These are phyloP conservation scores for Tipula confusa DNA, from an alignment of 2,888 invertebrate species.

Conservation along the genomic window DNA sequence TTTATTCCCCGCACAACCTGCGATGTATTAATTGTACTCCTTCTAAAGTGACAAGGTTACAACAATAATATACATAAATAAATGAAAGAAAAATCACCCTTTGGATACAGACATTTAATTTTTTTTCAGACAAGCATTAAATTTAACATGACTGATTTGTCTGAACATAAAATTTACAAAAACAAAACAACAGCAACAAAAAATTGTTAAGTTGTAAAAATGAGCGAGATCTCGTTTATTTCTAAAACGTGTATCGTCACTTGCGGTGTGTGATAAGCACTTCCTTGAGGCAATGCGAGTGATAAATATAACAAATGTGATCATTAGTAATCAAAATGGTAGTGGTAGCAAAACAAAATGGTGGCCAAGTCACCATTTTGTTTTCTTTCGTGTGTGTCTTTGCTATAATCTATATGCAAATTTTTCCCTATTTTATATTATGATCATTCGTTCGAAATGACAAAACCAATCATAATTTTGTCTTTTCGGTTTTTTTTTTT, in stretches of 20 bases:
- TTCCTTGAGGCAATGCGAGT: background rate
- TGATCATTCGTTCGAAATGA: conserved; percentile 5
- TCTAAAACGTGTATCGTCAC: conserved; percentile 9
- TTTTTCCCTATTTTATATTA: background rate
- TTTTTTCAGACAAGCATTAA: conserved; percentile 7
- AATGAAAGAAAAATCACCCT: conserved; percentile 9
- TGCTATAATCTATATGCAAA: background rate
- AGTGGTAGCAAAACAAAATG: background rate
- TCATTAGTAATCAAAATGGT: background rate
- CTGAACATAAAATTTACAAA: background rate
- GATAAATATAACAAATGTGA: background rate
- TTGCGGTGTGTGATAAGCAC: background rate
- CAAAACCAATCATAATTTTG: conserved; percentile 9
- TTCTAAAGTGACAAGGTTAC: background rate
- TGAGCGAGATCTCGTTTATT: background rate
- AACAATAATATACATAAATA: background rate
- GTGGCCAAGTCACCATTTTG: background rate
- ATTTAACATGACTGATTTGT: conserved; percentile 25
- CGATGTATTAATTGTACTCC: background rate
- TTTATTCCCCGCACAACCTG: background rate
- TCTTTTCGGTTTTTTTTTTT: background rate
- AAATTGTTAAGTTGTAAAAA: background rate
- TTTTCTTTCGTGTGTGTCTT: background rate
- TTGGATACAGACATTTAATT: background rate
- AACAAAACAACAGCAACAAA: too few species aligned